Percentiles rank a stretch among this genome's conserved stretches.
Evolutionary conservation across 2,113 vertebrate species (phyloP).

Genomic region (Zosterops japonicus): DNA sequence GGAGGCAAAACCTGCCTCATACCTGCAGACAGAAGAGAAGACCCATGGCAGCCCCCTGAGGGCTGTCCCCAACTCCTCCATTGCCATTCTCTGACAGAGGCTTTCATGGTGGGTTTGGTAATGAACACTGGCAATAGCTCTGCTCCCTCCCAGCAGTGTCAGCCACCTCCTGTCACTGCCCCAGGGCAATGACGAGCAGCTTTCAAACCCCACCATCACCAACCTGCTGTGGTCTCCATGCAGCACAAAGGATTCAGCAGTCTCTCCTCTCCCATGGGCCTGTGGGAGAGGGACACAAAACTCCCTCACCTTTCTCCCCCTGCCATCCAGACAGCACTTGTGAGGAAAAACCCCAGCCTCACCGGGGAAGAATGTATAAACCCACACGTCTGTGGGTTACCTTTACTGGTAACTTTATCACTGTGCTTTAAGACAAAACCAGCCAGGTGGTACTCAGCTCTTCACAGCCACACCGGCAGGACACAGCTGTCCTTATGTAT

Average conservation of each 20-base stretch:
- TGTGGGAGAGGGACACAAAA: neutral
- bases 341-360: neutral
- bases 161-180: neutral
- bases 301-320: neutral
- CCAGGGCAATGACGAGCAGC: fast-evolving
- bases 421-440: conserved; percentile 60
- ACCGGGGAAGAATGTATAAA: conserved; percentile 53
- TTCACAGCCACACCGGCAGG: neutral
- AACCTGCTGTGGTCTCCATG: fast-evolving
- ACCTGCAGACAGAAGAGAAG: neutral
- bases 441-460: conserved; percentile 27
- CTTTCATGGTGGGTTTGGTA: neutral
- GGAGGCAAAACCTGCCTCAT: neutral
- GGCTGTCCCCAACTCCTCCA: neutral
- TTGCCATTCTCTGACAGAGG: neutral
- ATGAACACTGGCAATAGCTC: neutral
- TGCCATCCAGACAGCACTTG: neutral
- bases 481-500: neutral
- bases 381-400: neutral
- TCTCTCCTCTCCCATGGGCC: neutral
- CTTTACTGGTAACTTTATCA: conserved; percentile 60
- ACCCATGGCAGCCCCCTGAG: neutral
- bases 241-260: neutral
- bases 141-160: neutral
- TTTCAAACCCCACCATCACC: neutral